These are phyloP conservation scores for Sandelia bainsii DNA, from an alignment of 2,797 vertebrate genomes.

Conservation along the genomic window DNA sequence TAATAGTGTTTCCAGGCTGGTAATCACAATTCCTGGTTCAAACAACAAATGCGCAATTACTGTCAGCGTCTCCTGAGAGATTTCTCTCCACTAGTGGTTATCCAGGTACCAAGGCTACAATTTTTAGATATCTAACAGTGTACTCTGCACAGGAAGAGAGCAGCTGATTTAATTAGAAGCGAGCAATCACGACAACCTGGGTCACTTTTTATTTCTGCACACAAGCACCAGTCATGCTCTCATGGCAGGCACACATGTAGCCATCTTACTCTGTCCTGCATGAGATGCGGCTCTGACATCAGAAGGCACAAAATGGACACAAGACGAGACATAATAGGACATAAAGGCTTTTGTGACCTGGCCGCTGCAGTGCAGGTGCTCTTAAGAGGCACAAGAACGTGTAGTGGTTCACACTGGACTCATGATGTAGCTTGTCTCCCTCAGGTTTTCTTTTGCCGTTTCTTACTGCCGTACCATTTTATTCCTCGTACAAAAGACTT, in stretches of 20 bases:
- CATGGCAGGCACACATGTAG: conserved; percentile 48
- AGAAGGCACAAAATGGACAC: conserved; percentile 30
- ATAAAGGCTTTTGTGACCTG: conserved; percentile 29
- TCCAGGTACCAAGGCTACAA: conserved; percentile 61
- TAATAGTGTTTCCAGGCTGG: conserved; percentile 56
- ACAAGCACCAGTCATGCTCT: conserved; percentile 24
- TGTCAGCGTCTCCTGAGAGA: conserved; percentile 58
- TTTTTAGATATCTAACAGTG: conserved; percentile 59
- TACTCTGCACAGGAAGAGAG: conserved; percentile 44
- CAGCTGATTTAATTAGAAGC: conserved; percentile 69
- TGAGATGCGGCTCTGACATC: conserved; percentile 39
- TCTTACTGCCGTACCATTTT: conserved; percentile 31
- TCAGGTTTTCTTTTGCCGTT: conserved; percentile 60
- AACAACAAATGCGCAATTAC: conserved; percentile 65
- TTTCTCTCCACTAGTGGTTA: conserved; percentile 51
- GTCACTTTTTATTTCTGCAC: conserved; percentile 66
- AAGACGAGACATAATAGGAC: background rate
- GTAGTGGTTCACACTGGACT: conserved; percentile 45
- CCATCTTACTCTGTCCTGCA: conserved; percentile 38
- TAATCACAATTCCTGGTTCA: conserved; percentile 63
- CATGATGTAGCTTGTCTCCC: conserved; percentile 65
- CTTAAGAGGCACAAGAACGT: conserved; percentile 47
- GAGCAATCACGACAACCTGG: conserved; percentile 62
- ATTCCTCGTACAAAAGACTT: conserved; percentile 64
- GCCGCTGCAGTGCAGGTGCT: conserved; percentile 40